Conservation (phyloP, 2,888 invertebrate genomes). For the Polymixis flavicincta region DNA sequence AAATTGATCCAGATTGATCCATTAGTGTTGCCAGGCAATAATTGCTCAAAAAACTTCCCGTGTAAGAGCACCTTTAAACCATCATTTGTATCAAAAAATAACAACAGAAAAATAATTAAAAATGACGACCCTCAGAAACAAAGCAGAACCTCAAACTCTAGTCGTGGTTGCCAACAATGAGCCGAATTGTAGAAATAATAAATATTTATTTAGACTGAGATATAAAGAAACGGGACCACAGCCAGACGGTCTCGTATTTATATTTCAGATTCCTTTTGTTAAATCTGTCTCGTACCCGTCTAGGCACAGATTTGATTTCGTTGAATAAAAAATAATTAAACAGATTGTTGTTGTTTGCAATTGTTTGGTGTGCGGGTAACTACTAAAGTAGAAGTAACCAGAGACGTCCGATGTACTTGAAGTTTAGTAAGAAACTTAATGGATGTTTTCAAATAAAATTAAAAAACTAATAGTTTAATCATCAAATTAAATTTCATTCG, state of each 20-base stretch:
- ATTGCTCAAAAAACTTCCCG: too few relatives aligned
- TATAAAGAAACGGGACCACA: slow-evolving; percentile 34
- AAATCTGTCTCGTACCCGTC: slow-evolving; percentile 15
- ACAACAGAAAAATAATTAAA: background rate
- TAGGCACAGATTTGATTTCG: slow-evolving; percentile 5
- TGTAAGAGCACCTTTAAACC: too few relatives aligned
- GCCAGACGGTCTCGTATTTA: slow-evolving; percentile 23
- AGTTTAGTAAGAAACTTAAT: too few relatives aligned
- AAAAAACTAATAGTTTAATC: too few relatives aligned
- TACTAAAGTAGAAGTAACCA: too few relatives aligned
- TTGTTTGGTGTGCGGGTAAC: too few relatives aligned
- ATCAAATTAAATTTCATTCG: too few relatives aligned
- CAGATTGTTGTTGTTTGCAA: background rate
- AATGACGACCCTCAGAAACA: background rate
- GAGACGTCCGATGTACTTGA: too few relatives aligned
- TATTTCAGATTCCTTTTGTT: slow-evolving; percentile 29
- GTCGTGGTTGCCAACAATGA: slow-evolving; percentile 18
- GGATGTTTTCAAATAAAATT: background rate
- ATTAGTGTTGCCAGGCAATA: too few relatives aligned
- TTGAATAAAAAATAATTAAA: background rate
- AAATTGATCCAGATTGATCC: too few relatives aligned
- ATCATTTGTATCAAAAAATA: background rate
- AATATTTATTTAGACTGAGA: slow-evolving; percentile 33
- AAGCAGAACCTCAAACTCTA: too few relatives aligned
- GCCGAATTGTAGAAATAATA: slow-evolving; percentile 27